Evolutionary conservation across 2,113 vertebrate species (phyloP).

Genomic region (Pristiophorus japonicus): DNA sequence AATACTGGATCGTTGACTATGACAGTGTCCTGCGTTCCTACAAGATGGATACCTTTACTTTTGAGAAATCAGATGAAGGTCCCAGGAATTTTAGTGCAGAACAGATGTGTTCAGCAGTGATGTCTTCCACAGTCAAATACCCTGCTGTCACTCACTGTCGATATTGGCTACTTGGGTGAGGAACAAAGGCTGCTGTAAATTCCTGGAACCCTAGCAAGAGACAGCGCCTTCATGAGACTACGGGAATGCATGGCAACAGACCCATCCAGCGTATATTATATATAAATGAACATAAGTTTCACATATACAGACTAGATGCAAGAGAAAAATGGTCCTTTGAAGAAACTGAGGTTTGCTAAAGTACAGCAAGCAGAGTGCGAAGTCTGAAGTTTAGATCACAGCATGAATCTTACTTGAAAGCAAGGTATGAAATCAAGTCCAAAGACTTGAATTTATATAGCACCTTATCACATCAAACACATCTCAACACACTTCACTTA

Average conservation of each 20-base stretch:
- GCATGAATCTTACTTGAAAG: neutral
- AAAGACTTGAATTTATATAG: neutral
- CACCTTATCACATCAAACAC: neutral
- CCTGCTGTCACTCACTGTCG: neutral
- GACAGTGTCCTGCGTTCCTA: neutral
- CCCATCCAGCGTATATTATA: neutral
- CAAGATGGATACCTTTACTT: neutral
- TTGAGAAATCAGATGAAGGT: neutral
- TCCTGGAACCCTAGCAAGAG: neutral
- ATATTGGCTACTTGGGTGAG: neutral
- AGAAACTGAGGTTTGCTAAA: neutral
- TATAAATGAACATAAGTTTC: neutral
- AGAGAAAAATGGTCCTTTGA: neutral
- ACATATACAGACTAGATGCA: neutral
- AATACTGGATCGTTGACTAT: neutral
- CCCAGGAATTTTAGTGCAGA: neutral
- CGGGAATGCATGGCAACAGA: neutral
- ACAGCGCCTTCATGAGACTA: neutral
- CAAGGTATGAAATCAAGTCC: neutral
- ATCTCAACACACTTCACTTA: neutral
- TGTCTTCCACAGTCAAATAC: neutral
- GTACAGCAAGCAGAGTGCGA: neutral
- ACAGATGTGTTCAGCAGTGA: neutral
- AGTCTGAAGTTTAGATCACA: neutral
- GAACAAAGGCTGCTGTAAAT: too few species aligned